Base-by-base conservation (phyloP, 2,888 invertebrate species). In the Gibbula magus region DNA sequence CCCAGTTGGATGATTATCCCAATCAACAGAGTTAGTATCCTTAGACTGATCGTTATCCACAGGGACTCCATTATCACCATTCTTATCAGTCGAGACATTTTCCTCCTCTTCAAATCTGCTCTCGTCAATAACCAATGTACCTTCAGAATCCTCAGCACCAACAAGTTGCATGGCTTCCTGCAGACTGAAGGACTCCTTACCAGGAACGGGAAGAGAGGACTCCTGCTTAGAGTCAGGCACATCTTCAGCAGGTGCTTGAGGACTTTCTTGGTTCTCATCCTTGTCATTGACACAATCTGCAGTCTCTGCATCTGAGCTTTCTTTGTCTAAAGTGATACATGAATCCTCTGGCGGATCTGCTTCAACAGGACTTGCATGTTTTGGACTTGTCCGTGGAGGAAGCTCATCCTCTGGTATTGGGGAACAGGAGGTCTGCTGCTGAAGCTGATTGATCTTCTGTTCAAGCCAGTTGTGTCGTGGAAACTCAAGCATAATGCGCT, bases 381-480 rank as follows among this genome's bases (percentile, higher is more conserved):
- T n/a, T 10, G 35, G 51, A 20, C 18, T 51, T 20, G 74, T 51
- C 20, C 22, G 20, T 32, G 22, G 8, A 16, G n/a, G 51, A 22
- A 29, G 20, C n/a, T 51, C 45, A 20, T 75, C 52, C 13, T 52
- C 52, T 75, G 45, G 22, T 20, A 32, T 20, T 13, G 51, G 25
- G 52, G 51, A 75, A 51, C 74, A 70, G 5, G 75, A 53, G n/a
- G 75, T 29, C 32, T 16, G 32, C 32, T 75, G 53, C 32, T 75
- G 75, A 1, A 75, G 35, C 53, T 75, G 52, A 32, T 75, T 75
- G 96, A 97, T 93, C 96, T 96, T 82, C 97, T 84, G 81, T 70
- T 86, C 85, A 35, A 87, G 81, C 87, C 87, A 87, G 79, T 87
- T 87, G 79, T 86, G 83, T 5, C 84, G 75, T 1, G 87, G 87